Base-by-base conservation (phyloP, 2,113 vertebrate species). In the Megaceryle maxima region DNA sequence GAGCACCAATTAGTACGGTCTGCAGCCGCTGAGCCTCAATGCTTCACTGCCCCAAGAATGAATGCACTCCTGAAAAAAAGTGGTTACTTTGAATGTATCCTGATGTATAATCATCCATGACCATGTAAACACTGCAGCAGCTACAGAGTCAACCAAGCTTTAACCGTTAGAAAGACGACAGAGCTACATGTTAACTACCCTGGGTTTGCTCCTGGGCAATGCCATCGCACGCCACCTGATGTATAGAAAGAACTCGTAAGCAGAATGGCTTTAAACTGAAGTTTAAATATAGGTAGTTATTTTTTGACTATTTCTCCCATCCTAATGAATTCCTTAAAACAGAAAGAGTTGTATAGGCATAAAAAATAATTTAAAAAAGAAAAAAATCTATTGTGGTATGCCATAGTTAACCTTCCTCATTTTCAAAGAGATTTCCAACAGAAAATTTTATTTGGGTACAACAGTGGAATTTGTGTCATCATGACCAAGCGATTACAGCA, bases 391-490 rank as follows among this genome's bases (percentile, higher is more conserved):
- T 13, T 16, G 70, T 24, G 62, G 76, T 63, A 78, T 88, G 85
- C 67, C 28, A 18, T 35, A 77, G 92, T 19, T 56, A 77, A 51
- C 83, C 28, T 25, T 85, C 76, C 44, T 78, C 63, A 63, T 92
- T 96, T 93, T 51, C 67, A 64, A 86, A 96, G 91, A 70, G 41
- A 77, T 92, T 96, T 92, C 91, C 91, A 96, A 88, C 63, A 90
- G 85, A 56, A 96, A 94, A 93, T 68, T 22, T 79, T 95, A 87
- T 96, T 96, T 97, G 96, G 96, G 74, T 90, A 98, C 13, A 57
- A 95, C 91, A 96, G 92, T 55, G 97, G 97, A 98, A 98, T 98
- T 92, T 97, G 96, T 98, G 97, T 97, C 98, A 98, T 98, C 95
- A 66, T 93, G 96, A 97, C 97, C 97, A 97, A 97, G 98, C 94